Base-by-base conservation (phyloP, 2,113 vertebrate species). In the Irena cyanogastra region DNA sequence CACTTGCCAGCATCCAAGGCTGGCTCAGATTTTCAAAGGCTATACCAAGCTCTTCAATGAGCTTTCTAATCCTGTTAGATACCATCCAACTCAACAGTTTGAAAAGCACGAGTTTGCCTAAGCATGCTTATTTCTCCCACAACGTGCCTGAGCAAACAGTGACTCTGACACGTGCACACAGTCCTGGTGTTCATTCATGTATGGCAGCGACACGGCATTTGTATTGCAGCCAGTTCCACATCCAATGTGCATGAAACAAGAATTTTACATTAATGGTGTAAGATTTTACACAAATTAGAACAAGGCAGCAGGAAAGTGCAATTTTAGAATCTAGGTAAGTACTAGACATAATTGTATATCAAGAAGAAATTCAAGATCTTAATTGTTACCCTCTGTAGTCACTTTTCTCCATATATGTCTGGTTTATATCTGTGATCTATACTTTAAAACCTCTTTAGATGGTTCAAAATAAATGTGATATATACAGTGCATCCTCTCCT, bases 1-100 rank as follows among this genome's bases (percentile, higher is more conserved):
- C 44, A 4, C 26, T 78, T 81, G 88, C 87, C 90, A 87, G 84
- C 76, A 95, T 82, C 74, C 83, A 96, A 94, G 79, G 27, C 76
- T 92, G 78, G 64, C 70, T 41, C 0, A 0, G 61, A 81, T 85
- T 89, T 95, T 85, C 66, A 61, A 75, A 78, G 57, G 16, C 63
- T 50, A 17, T 75, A 11, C 0, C 24, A 65, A 95, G 14, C 26
- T 89, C 57, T 56, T 69, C 65, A 79, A 3, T 41, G n/a, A 94
- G 33, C 19, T 89, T 89, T 42, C 80, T 89, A 83, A 81, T 49
- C 44, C 49, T 49, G n/a, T 33, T 75, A 84, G 79, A 81, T 52
- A 75, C 31, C 33, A 6, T 1, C 24, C 80, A 93, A 15, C 35
- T 64, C 64, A 63, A 60, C 44, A 56, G 13, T 24, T 42, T 80